Evolutionary conservation across 2,888 invertebrate genomes (phyloP).

Genomic region (Acrobasis consociella): DNA sequence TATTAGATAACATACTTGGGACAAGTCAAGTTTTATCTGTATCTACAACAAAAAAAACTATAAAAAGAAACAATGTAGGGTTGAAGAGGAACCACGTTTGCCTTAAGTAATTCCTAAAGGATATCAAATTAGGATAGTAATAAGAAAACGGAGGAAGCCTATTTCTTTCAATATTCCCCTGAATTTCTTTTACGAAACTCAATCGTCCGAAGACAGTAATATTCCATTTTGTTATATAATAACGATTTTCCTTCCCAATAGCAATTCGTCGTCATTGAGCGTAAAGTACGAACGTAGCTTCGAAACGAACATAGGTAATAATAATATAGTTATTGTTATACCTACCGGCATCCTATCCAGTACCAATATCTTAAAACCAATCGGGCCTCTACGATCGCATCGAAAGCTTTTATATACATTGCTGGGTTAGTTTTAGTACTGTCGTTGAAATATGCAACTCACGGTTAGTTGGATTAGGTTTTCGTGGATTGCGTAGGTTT

Average conservation of each 20-base stretch:
- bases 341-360: conserved; percentile 58
- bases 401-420: conserved; percentile 47
- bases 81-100: not conserved
- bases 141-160: conserved; percentile 58
- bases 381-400: conserved; percentile 34
- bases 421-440: conserved; percentile 41
- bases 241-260: conserved; percentile 67
- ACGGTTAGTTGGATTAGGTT: conserved; percentile 45
- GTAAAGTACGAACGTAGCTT: conserved; percentile 66
- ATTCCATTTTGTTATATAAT: conserved; percentile 64
- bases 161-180: conserved; percentile 61
- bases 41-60: not conserved
- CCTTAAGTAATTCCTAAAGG: conserved; percentile 9
- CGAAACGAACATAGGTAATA: conserved; percentile 70
- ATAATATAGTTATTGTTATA: conserved; percentile 75
- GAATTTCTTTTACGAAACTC: conserved; percentile 59
- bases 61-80: not conserved
- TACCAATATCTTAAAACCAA: conserved; percentile 39
- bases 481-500: conserved; percentile 42
- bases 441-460: conserved; percentile 34
- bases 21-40: too few relatives aligned
- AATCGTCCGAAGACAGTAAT: conserved; percentile 62
- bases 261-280: conserved; percentile 72
- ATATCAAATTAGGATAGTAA: conserved; percentile 48
- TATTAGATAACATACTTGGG: too few relatives aligned